Conservation (phyloP, 2,113 vertebrate genomes). For the Hassar affinis region DNA sequence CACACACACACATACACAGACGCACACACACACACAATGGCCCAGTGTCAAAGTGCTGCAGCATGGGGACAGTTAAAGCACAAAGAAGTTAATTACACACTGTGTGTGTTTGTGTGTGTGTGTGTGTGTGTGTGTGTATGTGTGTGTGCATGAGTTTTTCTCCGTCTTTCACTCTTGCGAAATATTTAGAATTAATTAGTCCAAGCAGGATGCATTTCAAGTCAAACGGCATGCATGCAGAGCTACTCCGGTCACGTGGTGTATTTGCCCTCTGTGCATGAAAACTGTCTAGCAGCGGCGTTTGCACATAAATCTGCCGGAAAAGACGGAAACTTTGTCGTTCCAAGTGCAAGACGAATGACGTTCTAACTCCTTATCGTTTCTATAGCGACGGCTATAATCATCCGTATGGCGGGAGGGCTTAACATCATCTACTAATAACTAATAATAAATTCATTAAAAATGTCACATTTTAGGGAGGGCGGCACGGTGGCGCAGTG, state of each 20-base stretch:
- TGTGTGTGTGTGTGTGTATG: slow-evolving; percentile 19
- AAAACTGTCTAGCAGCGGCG: not conserved
- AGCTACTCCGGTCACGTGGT: slow-evolving; percentile 12
- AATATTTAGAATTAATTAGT: slow-evolving; percentile 56
- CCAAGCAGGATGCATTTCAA: slow-evolving; percentile 54
- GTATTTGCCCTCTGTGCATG: slow-evolving; percentile 27
- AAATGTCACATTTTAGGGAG: no score
- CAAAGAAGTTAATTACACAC: slow-evolving; percentile 56
- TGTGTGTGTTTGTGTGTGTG: slow-evolving; percentile 29
- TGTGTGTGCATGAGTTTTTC: not conserved
- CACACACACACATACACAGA: slow-evolving; percentile 44
- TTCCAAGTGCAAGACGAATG: no score
- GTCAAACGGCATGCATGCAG: slow-evolving; percentile 37
- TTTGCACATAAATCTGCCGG: no score
- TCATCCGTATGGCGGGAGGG: no score
- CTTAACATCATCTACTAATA: no score
- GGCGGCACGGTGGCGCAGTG: no score
- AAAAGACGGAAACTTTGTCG: no score
- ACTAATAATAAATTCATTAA: no score
- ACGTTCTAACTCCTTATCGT: no score
- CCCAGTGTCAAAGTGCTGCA: slow-evolving; percentile 44
- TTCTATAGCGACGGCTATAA: no score
- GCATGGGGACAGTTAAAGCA: slow-evolving; percentile 37
- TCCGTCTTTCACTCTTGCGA: slow-evolving; percentile 24
- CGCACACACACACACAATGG: slow-evolving; percentile 43